Conservation (phyloP, 2,797 vertebrate genomes). For the Morus bassanus region DNA sequence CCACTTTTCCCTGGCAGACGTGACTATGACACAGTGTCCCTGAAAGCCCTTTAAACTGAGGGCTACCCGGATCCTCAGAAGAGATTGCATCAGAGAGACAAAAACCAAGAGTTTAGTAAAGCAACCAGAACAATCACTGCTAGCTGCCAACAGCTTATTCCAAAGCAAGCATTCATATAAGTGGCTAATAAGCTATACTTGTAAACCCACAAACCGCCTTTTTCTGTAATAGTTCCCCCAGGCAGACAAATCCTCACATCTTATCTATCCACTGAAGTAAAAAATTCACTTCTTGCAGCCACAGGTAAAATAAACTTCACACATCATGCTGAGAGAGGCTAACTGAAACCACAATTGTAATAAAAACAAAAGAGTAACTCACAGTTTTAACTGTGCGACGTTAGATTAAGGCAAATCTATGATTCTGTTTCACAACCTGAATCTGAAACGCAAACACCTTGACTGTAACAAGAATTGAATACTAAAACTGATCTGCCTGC, state of each 20-base stretch:
- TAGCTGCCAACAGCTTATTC: neutral
- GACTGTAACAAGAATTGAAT: neutral
- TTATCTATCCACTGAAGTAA: neutral
- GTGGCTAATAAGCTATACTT: neutral
- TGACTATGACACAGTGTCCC: fast-evolving
- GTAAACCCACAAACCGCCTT: neutral
- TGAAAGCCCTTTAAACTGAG: neutral
- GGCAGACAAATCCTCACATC: neutral
- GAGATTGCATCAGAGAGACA: neutral
- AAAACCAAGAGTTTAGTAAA: neutral
- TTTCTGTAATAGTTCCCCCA: neutral
- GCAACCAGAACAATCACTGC: neutral
- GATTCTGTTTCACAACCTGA: neutral
- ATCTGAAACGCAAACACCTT: neutral
- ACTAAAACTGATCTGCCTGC: neutral
- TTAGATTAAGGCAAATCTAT: neutral
- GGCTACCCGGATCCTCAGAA: neutral
- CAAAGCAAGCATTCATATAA: neutral
- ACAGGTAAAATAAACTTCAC: neutral
- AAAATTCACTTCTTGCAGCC: neutral
- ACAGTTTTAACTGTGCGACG: neutral
- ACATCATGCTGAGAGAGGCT: neutral
- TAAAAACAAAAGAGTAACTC: neutral
- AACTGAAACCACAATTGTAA: neutral
- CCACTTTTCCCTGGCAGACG: neutral